Conservation (phyloP, 2,888 invertebrate species). For the Heliconius aoede region DNA sequence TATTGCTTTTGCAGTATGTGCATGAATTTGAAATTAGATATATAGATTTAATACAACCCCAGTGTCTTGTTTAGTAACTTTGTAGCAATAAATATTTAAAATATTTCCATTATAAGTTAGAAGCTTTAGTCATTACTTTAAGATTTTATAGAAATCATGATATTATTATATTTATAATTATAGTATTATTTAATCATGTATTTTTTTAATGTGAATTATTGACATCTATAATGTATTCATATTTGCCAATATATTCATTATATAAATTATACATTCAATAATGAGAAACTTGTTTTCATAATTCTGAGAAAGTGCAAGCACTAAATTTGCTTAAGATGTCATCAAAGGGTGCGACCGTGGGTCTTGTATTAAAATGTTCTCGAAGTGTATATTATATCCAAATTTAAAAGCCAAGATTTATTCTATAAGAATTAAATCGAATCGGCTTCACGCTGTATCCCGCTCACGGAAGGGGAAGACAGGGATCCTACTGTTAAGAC, state of each 20-base stretch:
- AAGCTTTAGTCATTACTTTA: slow-evolving; percentile 42
- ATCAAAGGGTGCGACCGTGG: no score
- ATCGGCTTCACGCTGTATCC: no score
- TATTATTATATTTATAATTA: slow-evolving; percentile 21
- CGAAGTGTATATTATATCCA: no score
- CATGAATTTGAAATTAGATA: not conserved
- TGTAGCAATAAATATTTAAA: slow-evolving; percentile 26
- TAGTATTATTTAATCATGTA: slow-evolving; percentile 29
- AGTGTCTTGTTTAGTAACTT: slow-evolving; percentile 30
- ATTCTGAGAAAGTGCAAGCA: no score
- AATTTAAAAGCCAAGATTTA: no score
- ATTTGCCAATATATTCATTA: not conserved
- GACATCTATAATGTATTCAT: slow-evolving; percentile 26
- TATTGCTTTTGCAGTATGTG: slow-evolving; percentile 5
- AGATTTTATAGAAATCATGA: slow-evolving; percentile 35
- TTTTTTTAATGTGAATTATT: slow-evolving; percentile 26
- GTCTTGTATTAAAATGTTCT: no score
- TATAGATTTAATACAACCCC: slow-evolving; percentile 23
- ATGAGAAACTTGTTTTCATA: no score
- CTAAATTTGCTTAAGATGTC: no score
- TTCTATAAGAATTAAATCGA: no score
- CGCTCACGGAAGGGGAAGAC: no score
- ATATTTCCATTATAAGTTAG: slow-evolving; percentile 15
- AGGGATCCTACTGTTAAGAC: no score
- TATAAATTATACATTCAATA: no score